phyloP scores from a whole-genome alignment of 1,140 invertebrate genomes.

The Apis laboriosa region DNA sequence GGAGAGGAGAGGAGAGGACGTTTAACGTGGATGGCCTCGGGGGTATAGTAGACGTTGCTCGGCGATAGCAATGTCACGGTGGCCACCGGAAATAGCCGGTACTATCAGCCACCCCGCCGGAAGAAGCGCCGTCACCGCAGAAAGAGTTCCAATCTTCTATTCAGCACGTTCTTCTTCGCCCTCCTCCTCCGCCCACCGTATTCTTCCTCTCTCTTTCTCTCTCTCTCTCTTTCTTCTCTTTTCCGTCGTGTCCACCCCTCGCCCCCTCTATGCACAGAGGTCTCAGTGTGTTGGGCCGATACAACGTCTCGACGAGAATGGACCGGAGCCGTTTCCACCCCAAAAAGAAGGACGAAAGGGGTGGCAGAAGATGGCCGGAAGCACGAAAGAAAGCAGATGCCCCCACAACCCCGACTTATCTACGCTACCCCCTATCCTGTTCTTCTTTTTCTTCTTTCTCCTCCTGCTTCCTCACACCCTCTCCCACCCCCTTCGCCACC shows the following conservation, averaged over 20 bases:
- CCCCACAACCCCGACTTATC: slow-evolving; percentile 75
- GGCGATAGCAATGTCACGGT: slow-evolving; percentile 78
- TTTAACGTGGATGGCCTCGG: slow-evolving; percentile 63
- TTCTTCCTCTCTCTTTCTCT: slow-evolving; percentile 37
- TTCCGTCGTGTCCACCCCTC: not conserved
- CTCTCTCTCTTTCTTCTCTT: slow-evolving; percentile 5
- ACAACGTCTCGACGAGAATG: slow-evolving; percentile 71
- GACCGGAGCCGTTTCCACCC: slow-evolving; percentile 63
- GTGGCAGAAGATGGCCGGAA: slow-evolving; percentile 69
- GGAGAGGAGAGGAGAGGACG: slow-evolving; percentile 20
- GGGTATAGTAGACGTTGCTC: slow-evolving; percentile 51
- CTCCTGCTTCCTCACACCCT: slow-evolving; percentile 12
- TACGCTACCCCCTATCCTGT: slow-evolving; percentile 54
- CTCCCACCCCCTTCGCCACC: not conserved
- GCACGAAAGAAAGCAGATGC: slow-evolving; percentile 67
- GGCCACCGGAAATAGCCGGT: slow-evolving; percentile 80
- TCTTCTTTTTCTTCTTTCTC: slow-evolving; percentile 41
- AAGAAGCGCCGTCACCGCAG: slow-evolving; percentile 77
- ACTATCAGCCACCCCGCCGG: slow-evolving; percentile 79
- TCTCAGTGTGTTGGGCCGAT: slow-evolving; percentile 59
- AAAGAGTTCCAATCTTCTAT: slow-evolving; percentile 81
- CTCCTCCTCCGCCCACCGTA: slow-evolving; percentile 39
- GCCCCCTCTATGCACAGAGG: not conserved
- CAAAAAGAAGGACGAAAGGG: slow-evolving; percentile 66
- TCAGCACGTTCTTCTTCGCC: slow-evolving; percentile 68